Base-by-base conservation (phyloP, 2,888 invertebrate genomes). In the Deilephila elpenor region DNA sequence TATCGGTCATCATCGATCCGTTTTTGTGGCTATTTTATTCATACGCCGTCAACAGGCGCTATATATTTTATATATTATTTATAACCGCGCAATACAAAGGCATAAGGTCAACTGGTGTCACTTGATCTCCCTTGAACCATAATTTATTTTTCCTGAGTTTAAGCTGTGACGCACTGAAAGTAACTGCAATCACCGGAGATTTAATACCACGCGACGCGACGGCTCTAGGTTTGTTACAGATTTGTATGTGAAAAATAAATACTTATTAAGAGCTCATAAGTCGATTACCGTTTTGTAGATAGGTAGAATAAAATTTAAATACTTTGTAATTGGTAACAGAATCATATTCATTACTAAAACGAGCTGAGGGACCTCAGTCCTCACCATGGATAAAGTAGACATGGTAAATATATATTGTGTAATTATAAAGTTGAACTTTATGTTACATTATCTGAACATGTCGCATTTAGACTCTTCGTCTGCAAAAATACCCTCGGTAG, bases 101-200 rank as follows among this genome's bases (percentile, higher is more conserved):
- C 74, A 17, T 70, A 71, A 56, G 56, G 59, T 59, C 56, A 32
- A 71, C 59, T 32, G 59, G 59, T 67, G 51, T 67, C 67, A 17
- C 25, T 67, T 51, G 67, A 25, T 51, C 67, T 51, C 67, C 67
- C 67, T 67, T 67, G 67, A 67, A 67, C 67, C 14, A 19, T 67
- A 67, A 67, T 51, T 67, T 67, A 67, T 67, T 67, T 67, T 44
- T 67, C 67, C 67, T 51, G 67, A 67, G 67, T 51, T 64, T 64
- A 44, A 64, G 20, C 37, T 64, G 37, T 67, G 61, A 72, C 61
- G 59, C 71, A 75, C 59, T 72, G 37, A 64, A 73, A 62, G 44
- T 44, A 17, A 67, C 51, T 44, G 62, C n/a, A 37, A 51, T 25
- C 25, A 25, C 44, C 25, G 25, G 0, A 14, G 44, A 67, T 67